Percentiles rank a stretch among this genome's conserved stretches.
Evolutionary conservation across 2,797 vertebrate genomes (phyloP).

Genomic region (Mormyrops boulengeri): DNA sequence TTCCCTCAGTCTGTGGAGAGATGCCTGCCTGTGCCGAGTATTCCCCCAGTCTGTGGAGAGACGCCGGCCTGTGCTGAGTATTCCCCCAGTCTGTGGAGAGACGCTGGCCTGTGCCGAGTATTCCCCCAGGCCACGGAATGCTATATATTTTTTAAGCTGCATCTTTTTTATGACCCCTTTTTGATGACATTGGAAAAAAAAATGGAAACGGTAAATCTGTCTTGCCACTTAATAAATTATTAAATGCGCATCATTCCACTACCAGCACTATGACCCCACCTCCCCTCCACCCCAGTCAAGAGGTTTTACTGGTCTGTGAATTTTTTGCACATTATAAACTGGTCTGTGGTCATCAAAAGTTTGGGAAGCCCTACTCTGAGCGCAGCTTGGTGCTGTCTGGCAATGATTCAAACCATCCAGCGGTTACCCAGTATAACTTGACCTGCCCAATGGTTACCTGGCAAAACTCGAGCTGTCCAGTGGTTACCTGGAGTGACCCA

Average conservation of each 20-base stretch:
- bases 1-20: background rate
- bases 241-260: background rate
- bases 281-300: no score
- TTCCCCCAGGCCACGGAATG: background rate
- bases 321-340: no score
- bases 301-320: no score
- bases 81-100: no score
- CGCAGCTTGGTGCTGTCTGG: no score
- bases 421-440: no score
- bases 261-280: background rate
- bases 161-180: background rate
- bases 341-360: no score
- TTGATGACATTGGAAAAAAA: background rate
- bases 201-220: background rate
- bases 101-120: no score
- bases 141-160: background rate
- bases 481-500: background rate
- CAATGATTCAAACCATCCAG: no score
- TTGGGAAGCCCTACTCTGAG: no score
- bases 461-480: background rate
- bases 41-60: no score
- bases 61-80: fast-evolving
- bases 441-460: no score
- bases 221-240: background rate
- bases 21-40: background rate